These are phyloP conservation scores for Trichogramma dendrolimi DNA, from an alignment of 2,888 invertebrate species.

Conservation along the genomic window DNA sequence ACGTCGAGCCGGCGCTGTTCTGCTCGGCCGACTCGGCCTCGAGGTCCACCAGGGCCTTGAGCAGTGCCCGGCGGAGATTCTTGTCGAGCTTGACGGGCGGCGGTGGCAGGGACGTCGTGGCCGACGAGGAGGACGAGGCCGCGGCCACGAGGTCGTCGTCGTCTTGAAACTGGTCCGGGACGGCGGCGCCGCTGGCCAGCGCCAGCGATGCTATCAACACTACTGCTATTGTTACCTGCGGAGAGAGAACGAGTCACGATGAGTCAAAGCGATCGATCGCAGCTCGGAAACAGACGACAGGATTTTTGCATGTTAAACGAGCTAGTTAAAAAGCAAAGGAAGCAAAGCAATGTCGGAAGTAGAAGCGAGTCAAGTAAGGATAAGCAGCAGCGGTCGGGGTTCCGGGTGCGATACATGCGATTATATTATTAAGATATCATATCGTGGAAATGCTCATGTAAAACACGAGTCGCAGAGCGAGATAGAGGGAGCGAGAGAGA, in stretches of 20 bases:
- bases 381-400: too few relatives aligned
- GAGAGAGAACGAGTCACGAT: neutral
- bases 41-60: constrained; percentile 72
- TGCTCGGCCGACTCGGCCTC: constrained; percentile 61
- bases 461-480: too few relatives aligned
- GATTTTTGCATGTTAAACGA: too few relatives aligned
- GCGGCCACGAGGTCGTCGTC: constrained; percentile 32
- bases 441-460: too few relatives aligned
- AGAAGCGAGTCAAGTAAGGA: too few relatives aligned
- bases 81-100: constrained; percentile 62
- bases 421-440: too few relatives aligned
- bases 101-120: neutral
- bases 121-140: constrained; percentile 15
- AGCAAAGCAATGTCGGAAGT: too few relatives aligned
- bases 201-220: constrained; percentile 25
- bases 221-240: constrained; percentile 32
- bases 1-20: constrained; percentile 31
- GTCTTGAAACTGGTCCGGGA: constrained; percentile 4
- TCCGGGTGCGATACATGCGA: too few relatives aligned
- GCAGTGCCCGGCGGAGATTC: constrained; percentile 69
- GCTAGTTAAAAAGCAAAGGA: too few relatives aligned
- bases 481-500: too few relatives aligned
- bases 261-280: neutral
- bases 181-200: constrained; percentile 16
- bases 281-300: too few relatives aligned